A percentile compares a stretch with the other conserved stretches of the same genome.
These are phyloP conservation scores for Capitella teleta DNA, from an alignment of 1,140 invertebrate species.

Conservation along the genomic window DNA sequence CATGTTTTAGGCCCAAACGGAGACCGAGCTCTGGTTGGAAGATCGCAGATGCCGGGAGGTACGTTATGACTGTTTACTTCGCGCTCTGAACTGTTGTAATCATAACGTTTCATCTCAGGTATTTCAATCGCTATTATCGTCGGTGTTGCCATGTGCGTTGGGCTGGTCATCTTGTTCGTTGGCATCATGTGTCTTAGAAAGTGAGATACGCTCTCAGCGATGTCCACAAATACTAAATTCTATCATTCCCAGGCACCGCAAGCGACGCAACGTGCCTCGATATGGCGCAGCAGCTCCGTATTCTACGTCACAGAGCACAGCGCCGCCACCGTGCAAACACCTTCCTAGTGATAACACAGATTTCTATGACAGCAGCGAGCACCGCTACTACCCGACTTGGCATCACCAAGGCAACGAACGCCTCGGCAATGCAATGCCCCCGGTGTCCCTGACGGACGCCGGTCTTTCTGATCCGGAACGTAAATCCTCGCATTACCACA, in stretches of 20 bases:
- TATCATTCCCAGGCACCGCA: no score
- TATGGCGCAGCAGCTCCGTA: background rate
- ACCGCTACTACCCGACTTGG: conserved; percentile 7
- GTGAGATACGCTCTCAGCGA: no score
- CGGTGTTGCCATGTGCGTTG: background rate
- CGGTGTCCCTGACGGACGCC: conserved; percentile 6
- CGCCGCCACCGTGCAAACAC: background rate
- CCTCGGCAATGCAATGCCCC: background rate
- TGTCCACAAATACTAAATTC: no score
- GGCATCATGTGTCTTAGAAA: conserved; percentile 3
- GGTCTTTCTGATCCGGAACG: conserved; percentile 15
- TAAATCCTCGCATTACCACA: background rate
- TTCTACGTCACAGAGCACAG: background rate
- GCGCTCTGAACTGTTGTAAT: no score
- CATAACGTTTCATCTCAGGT: no score
- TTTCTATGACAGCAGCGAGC: background rate
- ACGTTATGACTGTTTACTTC: no score
- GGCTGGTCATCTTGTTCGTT: background rate
- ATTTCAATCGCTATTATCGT: conserved; percentile 2
- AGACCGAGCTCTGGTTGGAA: no score
- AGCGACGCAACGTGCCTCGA: no score
- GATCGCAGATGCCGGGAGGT: no score
- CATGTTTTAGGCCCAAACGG: no score
- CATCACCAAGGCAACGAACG: background rate
- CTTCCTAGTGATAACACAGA: background rate